Evolutionary conservation across 2,888 invertebrate genomes (phyloP), one percentile per base, ranked within the genome.

Genomic region (Cacoxenus indagator): DNA sequence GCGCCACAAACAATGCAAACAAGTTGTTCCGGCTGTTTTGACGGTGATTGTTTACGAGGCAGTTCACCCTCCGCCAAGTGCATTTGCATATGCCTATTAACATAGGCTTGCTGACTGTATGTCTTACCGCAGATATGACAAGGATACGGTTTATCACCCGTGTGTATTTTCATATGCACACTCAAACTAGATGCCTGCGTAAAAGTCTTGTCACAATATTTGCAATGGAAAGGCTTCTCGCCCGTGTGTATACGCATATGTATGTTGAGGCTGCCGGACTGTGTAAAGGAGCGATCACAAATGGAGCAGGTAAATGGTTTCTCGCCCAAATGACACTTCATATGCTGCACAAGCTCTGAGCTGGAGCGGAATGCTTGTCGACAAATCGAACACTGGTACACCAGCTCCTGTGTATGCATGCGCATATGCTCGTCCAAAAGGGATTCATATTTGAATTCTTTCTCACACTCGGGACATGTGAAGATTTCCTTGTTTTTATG

Each of bases 301-400:
- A 88, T 78, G 24, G 87, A 87, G 69, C 88, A 88, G 55, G 87
- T 87, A 65, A 88, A 89, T 0, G 89, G 89, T 67, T 88, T 88
- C 70, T 89, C 89, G 11, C 89, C 89, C 78, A 88, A 87, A 67
- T 89, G 89, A 22, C 84, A 84, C 69, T 89, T 88, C 87, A 89
- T 89, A 72, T 89, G 89, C 72, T 88, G 88, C 46, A 88, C 88
- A 64, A 88, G 73, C 74, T 88, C 87, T n/a, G 87, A 86, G 24
- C 88, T 86, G 73, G 85, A 85, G 26, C 86, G 84, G 73, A 87
- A 88, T 6, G 86, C 85, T 57, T 77, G 77, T 2, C 85, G 83
- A 64, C 88, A 88, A 71, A 89, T 87, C 37, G 86, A 84, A 67
- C 87, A 87, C 76, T 89, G 86, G 74, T 87, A 87, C 5, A 89